Evolutionary conservation across 2,797 vertebrate genomes (phyloP), one percentile per base, ranked within the genome.

Genomic region (Gymnoscopelus braueri): DNA sequence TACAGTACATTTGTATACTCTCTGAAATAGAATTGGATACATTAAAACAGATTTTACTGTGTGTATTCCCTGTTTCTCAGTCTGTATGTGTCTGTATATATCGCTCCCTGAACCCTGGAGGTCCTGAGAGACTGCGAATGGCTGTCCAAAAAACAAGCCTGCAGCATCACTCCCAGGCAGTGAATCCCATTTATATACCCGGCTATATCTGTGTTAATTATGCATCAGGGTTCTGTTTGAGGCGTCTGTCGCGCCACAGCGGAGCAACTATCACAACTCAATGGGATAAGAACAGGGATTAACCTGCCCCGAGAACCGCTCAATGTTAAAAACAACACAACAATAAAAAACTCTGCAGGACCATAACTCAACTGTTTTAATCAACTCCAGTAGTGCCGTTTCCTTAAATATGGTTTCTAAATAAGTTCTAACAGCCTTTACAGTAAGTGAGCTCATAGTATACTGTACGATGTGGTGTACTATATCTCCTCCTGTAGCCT

Each of bases 111-210:
- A 74, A 70, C 62, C 74, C 80, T 69, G 39, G 70, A 11, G 32
- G 23, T 77, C 78, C 83, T 81, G 60, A 50, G 75, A 60, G 79
- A 83, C 72, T 76, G 68, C 50, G 44, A 81, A 71, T 54, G 9
- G 23, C 73, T 75, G 77, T 78, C 81, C 69, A 75, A 74, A 79
- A 35, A 77, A 60, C 71, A 66, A 77, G 75, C 74, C 64, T 70
- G 76, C 74, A 74, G 77, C 79, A 57, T 72, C 71, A 74, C 75
- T 82, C 83, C 32, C 68, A 71, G 66, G 67, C 68, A 69, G 77
- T 66, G 72, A 63, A 62, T 82, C 72, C 51, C 51, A 75, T 74
- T 84, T 71, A 77, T 72, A 77, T 61, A 82, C 74, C 68, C 14
- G 0, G 73, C 49, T 51, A 19, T 51, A 19, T 69, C 55, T 50